Evolutionary conservation across 1,140 invertebrate species (phyloP), one percentile per base, ranked within the genome.

Genomic region (Drepana arcuata): DNA sequence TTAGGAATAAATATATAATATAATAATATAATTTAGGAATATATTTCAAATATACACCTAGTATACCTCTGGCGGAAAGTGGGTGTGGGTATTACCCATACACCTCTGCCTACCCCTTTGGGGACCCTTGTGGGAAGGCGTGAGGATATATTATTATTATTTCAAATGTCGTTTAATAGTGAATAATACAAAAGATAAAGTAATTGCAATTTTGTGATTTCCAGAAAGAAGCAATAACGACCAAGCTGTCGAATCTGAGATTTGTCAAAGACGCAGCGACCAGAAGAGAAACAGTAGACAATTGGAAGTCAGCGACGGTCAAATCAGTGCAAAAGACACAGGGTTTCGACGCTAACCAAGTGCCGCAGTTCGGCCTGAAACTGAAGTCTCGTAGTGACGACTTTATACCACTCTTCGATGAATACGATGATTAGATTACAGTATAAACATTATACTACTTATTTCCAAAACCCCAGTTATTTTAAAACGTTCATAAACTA

Each of bases 331-430:
- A 69, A 4, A 62, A 69, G 34, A 48, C 44, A 0, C 42, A 63
- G 16, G 55, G 54, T 0, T 35, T 52, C 10, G 61, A 69, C 14
- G 34, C 36, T 2, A 70, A 65, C 23, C 52, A 63, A 18, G 55
- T 63, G 0, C 50, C 69, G 7, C 53, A 77, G 16, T 81, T 74
- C 35, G 77, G 73, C 11, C 38, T 74, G 1, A 81, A 81, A 44
- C 42, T 81, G 0, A 56, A 55, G 31, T 60, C 63, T 0, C 61
- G 65, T 32, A 77, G 57, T 38, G 72, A 77, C n/a, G 66, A 74
- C 30, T 70, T 65, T 23, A 58, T 67, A 47, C 68, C 71, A 15
- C 31, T 74, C 11, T 74, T 72, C 34, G 67, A 74, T 16, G 69
- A 75, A 2, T 71, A 74, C 40, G 67, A 72, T 25, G 43, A 65